Percentiles rank a stretch among this genome's conserved stretches.
phyloP scores from a whole-genome alignment of 2,113 vertebrate species.

The Rhinoderma darwinii region DNA sequence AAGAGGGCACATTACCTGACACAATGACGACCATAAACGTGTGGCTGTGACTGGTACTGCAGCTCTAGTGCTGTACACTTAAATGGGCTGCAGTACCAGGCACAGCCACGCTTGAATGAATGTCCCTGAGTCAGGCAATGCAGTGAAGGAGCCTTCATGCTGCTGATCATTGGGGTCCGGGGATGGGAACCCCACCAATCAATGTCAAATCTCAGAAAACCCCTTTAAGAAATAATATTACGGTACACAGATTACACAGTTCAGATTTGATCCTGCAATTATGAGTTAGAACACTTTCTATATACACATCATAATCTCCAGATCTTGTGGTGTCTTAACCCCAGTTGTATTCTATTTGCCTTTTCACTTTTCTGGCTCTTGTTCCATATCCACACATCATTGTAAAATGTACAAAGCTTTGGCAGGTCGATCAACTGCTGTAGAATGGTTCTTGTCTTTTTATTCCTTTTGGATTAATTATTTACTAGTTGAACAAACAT shows the following conservation, averaged over 20 bases:
- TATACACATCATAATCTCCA: background rate
- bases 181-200: too few relatives aligned
- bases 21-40: too few relatives aligned
- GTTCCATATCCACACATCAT: conserved; percentile 21
- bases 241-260: background rate
- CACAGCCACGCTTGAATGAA: too few relatives aligned
- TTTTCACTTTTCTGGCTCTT: background rate
- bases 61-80: too few relatives aligned
- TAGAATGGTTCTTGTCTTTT: conserved; percentile 17
- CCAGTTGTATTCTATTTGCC: conserved; percentile 3
- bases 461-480: conserved; percentile 42
- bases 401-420: conserved; percentile 29
- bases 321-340: background rate
- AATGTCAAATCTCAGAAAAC: background rate
- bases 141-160: too few relatives aligned
- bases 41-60: too few relatives aligned
- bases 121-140: too few relatives aligned
- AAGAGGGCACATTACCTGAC: too few relatives aligned
- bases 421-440: background rate
- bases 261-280: background rate
- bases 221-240: background rate
- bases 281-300: background rate
- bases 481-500: conserved; percentile 39
- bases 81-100: too few relatives aligned
- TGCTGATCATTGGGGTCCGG: too few relatives aligned